A percentile compares a stretch with the other conserved stretches of the same genome.
phyloP scores from a whole-genome alignment of 1,140 invertebrate genomes.

The Penaeus vannamei region DNA sequence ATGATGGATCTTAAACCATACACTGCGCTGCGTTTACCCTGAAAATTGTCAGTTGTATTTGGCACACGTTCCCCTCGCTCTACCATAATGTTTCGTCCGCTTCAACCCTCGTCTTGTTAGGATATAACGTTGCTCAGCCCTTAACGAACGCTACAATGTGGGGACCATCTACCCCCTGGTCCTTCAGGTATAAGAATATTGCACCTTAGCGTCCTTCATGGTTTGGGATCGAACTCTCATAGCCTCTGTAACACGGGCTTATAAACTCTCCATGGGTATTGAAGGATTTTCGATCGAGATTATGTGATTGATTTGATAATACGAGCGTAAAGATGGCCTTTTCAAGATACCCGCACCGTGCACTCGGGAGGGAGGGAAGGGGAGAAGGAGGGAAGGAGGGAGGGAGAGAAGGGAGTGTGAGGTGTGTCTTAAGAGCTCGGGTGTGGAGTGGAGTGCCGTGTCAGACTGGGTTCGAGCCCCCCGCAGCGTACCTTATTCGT shows the following conservation, averaged over 20 bases:
- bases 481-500: slow-evolving; percentile 55
- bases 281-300: slow-evolving; percentile 13
- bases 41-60: slow-evolving; percentile 31
- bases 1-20: slow-evolving; percentile 52
- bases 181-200: neutral
- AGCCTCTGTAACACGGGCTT: no score
- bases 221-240: slow-evolving; percentile 10
- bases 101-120: neutral
- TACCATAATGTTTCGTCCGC: slow-evolving; percentile 36
- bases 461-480: slow-evolving; percentile 48
- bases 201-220: slow-evolving; percentile 41
- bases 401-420: slow-evolving; percentile 18
- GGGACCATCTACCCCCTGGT: slow-evolving; percentile 36
- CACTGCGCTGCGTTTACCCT: slow-evolving; percentile 25
- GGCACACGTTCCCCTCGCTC: neutral
- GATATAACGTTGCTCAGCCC: no score
- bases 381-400: neutral
- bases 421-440: no score
- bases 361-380: no score
- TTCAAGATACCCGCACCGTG: no score
- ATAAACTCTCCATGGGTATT: neutral
- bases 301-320: no score
- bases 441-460: slow-evolving; percentile 41
- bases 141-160: slow-evolving; percentile 24
- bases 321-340: no score